phyloP scores from a whole-genome alignment of 1,140 invertebrate genomes.

The Parapsyche elsis region DNA sequence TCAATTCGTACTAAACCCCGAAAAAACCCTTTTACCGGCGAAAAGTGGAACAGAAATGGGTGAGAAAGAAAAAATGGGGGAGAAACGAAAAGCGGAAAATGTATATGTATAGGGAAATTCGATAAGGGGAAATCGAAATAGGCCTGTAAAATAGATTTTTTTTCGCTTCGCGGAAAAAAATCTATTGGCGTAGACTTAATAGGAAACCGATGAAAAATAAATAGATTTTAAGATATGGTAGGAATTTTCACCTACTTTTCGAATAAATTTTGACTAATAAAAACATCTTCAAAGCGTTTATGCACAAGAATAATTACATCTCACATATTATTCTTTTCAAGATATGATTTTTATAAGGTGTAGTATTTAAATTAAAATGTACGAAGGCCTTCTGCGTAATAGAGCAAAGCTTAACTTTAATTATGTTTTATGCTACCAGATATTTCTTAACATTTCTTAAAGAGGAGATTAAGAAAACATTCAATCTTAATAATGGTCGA shows the following conservation, averaged over 20 bases:
- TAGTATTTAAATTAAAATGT: too few relatives aligned
- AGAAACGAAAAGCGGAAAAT: slow-evolving; percentile 5
- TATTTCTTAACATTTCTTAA: slow-evolving; percentile 27
- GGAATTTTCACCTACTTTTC: slow-evolving; percentile 35
- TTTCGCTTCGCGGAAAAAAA: neutral
- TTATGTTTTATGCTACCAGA: neutral
- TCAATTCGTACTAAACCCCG: slow-evolving; percentile 12
- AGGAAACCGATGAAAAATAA: slow-evolving; percentile 47
- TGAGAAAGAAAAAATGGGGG: neutral
- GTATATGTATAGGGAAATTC: slow-evolving; percentile 25
- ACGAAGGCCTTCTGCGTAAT: neutral
- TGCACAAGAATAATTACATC: too few relatives aligned
- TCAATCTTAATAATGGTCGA: slow-evolving; percentile 31
- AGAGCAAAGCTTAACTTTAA: slow-evolving; percentile 4
- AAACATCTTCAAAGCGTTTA: too few relatives aligned
- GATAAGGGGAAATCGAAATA: slow-evolving; percentile 39
- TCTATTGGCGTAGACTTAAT: neutral
- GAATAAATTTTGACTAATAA: too few relatives aligned
- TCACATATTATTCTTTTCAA: too few relatives aligned
- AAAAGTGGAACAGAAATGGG: neutral
- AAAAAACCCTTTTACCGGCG: slow-evolving; percentile 10
- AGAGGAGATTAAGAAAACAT: slow-evolving; percentile 23
- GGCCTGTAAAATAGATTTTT: slow-evolving; percentile 37
- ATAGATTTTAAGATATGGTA: slow-evolving; percentile 39
- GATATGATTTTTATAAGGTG: too few relatives aligned